These are phyloP conservation scores for Aspidiotus destructor DNA, from an alignment of 2,888 invertebrate genomes.

Conservation along the genomic window DNA sequence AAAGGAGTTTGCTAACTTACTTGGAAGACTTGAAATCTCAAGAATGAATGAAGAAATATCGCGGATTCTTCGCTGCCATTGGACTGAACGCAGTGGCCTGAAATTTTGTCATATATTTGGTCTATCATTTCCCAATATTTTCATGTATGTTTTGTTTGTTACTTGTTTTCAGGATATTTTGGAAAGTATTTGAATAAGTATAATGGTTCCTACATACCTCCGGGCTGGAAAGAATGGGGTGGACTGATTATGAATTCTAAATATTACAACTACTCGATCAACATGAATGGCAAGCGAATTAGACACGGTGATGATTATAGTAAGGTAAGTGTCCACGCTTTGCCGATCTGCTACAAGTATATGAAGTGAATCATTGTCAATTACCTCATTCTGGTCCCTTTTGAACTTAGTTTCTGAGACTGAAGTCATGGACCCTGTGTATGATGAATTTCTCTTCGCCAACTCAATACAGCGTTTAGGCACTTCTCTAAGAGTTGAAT, in stretches of 20 bases:
- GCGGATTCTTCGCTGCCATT: no score
- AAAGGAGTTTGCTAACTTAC: no score
- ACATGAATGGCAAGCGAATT: constrained; percentile 89
- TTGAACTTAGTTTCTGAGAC: neutral
- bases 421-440: neutral
- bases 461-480: neutral
- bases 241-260: constrained; percentile 93
- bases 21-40: no score
- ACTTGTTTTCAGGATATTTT: constrained; percentile 67
- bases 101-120: neutral
- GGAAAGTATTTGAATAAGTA: constrained; percentile 96
- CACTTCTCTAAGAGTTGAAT: no score
- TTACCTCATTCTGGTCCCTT: neutral
- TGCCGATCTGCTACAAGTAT: no score
- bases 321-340: constrained; percentile 47
- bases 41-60: no score
- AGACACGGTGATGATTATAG: constrained; percentile 87
- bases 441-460: no score
- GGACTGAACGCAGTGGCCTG: neutral
- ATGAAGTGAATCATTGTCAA: no score
- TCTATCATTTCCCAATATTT: neutral
- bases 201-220: constrained; percentile 90
- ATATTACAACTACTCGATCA: constrained; percentile 95
- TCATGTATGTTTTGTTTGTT: neutral
- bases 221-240: constrained; percentile 92